Evolutionary conservation across 2,888 invertebrate genomes (phyloP), one percentile per base, ranked within the genome.

Genomic region (Drosophila leonis): DNA sequence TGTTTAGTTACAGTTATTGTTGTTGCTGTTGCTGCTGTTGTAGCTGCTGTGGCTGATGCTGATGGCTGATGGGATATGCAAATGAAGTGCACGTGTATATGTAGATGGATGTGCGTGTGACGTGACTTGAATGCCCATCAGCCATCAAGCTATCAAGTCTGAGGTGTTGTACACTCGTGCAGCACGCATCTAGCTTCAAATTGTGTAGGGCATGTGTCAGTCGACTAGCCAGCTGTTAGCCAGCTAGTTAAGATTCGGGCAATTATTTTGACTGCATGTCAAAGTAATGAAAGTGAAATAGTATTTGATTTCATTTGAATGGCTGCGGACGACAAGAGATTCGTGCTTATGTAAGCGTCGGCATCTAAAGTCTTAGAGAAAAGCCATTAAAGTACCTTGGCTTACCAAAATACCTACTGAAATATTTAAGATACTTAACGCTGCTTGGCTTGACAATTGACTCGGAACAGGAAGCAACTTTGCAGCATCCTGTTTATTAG

Each of bases 261-360:
- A 71, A 69, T 69, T 66, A 63, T 56, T 62, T 74, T 44, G 61
- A 24, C 52, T 57, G 37, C 63, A 52, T 51, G 63, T 65, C 65
- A 60, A 35, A 48, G 52, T 49, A 76, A 81, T 56, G 83, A 83
- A 83, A 83, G 83, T 79, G 79, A 83, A 83, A 80, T 18, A 67
- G 35, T 64, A 52, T 70, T 37, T 24, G n/a, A 65, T 24, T 12
- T 18, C 20, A 37, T 52, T 54, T 46, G 54, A 52, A 65, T 59
- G 33, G 31, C 39, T 39, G 18, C 29, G 15, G 42, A 48, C 18
- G n/a, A 51, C 20, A 37, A 33, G 39, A 42, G 68, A 20, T 65
- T 48, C 44, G 7, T 12, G 20, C 56, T 78, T 73, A 73, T 49
- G 67, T 55, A 80, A 79, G 24, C 10, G 15, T 15, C 27, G 24